These are phyloP conservation scores for Boleophthalmus pectinirostris DNA, from an alignment of 2,113 vertebrate genomes.

Conservation along the genomic window DNA sequence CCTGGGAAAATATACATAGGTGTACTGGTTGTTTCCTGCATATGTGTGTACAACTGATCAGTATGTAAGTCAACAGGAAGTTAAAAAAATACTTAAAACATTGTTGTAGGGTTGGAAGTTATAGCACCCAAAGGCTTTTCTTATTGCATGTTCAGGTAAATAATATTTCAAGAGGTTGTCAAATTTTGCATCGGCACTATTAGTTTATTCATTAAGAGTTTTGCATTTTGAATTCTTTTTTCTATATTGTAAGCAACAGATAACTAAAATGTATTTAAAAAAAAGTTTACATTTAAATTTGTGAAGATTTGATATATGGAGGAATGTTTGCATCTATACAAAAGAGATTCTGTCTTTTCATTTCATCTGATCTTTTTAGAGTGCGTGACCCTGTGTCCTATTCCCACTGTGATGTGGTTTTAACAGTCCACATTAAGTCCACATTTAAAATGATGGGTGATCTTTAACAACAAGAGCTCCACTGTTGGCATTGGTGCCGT, in stretches of 20 bases:
- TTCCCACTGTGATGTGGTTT: slow-evolving; percentile 22
- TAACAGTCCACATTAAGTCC: slow-evolving; percentile 30
- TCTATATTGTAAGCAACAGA: too few species aligned
- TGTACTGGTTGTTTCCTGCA: background rate
- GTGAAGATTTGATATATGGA: background rate
- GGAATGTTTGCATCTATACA: background rate
- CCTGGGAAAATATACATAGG: slow-evolving; percentile 17
- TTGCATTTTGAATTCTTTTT: too few species aligned
- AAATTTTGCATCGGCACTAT: too few species aligned
- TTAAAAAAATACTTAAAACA: background rate
- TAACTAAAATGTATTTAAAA: too few species aligned
- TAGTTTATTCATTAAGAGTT: too few species aligned
- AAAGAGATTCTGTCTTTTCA: background rate
- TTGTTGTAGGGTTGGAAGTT: background rate
- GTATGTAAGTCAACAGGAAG: background rate
- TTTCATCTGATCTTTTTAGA: background rate
- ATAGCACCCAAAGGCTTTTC: background rate
- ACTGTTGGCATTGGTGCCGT: slow-evolving; percentile 37
- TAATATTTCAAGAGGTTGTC: too few species aligned
- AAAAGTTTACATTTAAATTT: background rate
- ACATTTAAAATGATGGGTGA: slow-evolving; percentile 37
- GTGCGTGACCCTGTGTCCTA: slow-evolving; percentile 24
- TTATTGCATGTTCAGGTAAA: too few species aligned
- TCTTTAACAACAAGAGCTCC: slow-evolving; percentile 39
- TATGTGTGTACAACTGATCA: background rate